Base-by-base conservation (phyloP, 2,113 vertebrate species). In the Peucedramus taeniatus region DNA sequence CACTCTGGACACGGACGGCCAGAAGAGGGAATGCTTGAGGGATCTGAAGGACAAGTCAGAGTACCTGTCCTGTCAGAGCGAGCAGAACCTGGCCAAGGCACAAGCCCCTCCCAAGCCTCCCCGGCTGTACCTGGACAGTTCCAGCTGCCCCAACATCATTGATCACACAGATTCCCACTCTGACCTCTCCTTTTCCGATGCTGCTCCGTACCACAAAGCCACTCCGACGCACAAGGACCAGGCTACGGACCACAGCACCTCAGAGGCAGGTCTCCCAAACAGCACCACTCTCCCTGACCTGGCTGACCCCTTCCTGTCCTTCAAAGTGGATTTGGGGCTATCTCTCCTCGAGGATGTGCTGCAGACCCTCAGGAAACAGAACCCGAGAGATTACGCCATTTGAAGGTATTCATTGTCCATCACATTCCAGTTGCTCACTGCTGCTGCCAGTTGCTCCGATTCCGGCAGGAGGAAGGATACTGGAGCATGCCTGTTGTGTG, bases 291-390 rank as follows among this genome's bases (percentile, higher is more conserved):
- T 94, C 27, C 45, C 76, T 3, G 98, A 98, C 80, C 95, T 91
- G 54, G 76, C 92, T 7, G 98, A 98, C 31, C 98, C 98, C 39
- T 97, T 98, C 68, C 95, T 98, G 68, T 98, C 98, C 90, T 97
- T 97, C 94, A 96, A 97, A 70, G 97, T 99, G 69, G 99, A 99
- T 97, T 91, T 99, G 95, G 99, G 99, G 64, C 98, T 99, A 13
- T 99, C 99, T 0, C 99, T 99, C 69, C 97, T 99, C 7, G 99
- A 99, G 63, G 99, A 99, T 56, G 98, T 99, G 90, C 98, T 99
- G 69, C 98, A 98, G 96, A 98, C 99, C 90, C 99, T 99, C 98
- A 98, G 98, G 77, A 99, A 98, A 95, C 98, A 99, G 50, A 98
- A 98, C 31, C 97, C 98, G 4, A 94, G 93, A 23, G 97, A 98